Evolutionary conservation across 1,140 invertebrate genomes (phyloP).

Genomic region (Plutomurus gul): DNA sequence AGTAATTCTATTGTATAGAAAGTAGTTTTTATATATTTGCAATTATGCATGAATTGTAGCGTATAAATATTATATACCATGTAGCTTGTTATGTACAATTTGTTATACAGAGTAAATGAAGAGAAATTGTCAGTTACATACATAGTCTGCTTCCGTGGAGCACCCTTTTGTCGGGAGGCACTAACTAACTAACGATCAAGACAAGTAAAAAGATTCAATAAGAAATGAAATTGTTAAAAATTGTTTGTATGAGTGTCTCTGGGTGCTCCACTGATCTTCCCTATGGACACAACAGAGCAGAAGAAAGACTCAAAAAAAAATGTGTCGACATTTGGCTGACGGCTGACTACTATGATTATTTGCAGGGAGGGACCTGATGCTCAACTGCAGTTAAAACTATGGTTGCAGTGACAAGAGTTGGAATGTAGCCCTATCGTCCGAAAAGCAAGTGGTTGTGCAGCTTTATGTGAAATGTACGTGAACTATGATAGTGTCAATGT

Average conservation of each 20-base stretch:
- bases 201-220: too few species aligned
- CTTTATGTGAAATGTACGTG: neutral
- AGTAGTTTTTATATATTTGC: conserved; percentile 14
- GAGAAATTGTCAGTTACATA: too few species aligned
- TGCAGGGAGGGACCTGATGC: conserved; percentile 15
- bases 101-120: neutral
- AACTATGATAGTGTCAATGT: neutral
- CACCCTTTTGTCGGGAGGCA: too few species aligned
- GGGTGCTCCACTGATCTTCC: too few species aligned
- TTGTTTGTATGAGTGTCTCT: too few species aligned
- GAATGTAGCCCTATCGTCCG: conserved; percentile 4
- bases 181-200: too few species aligned
- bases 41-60: neutral
- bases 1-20: neutral
- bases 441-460: conserved; percentile 9
- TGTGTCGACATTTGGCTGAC: too few species aligned
- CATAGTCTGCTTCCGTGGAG: too few species aligned
- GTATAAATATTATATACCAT: too few species aligned
- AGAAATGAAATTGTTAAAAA: too few species aligned
- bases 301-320: too few species aligned
- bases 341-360: neutral
- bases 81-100: neutral
- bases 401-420: neutral
- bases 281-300: too few species aligned
- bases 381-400: neutral